A percentile compares a stretch with the other conserved stretches of the same genome.
Evolutionary conservation across 2,797 vertebrate genomes (phyloP).

Genomic region (Semotilus atromaculatus): DNA sequence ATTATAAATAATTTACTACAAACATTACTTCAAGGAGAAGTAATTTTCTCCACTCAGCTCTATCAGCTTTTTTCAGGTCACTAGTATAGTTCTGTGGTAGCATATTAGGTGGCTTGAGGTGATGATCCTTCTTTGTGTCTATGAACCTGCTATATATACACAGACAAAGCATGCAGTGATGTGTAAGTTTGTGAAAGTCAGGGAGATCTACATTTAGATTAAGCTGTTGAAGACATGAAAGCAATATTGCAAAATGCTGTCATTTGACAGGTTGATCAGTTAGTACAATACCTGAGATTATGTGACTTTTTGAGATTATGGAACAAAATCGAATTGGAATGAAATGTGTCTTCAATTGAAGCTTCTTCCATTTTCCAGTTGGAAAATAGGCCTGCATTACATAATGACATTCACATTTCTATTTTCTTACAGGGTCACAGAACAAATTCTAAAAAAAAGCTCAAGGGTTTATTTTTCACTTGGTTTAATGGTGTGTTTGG

Average conservation of each 20-base stretch:
- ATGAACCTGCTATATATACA: neutral
- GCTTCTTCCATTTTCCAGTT: neutral
- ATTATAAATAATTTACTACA: slow-evolving; percentile 13
- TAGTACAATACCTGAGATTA: neutral
- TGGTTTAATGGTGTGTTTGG: slow-evolving; percentile 14
- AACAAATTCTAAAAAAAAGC: neutral
- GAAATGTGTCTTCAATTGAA: neutral
- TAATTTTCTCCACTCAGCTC: neutral
- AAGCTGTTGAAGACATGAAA: neutral
- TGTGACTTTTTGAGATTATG: neutral
- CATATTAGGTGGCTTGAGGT: neutral
- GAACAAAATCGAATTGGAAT: neutral
- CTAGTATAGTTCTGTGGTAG: neutral
- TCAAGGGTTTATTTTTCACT: neutral
- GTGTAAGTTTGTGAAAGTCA: neutral
- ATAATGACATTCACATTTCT: neutral
- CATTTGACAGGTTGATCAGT: neutral
- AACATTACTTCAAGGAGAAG: slow-evolving; percentile 8
- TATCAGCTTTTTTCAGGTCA: neutral
- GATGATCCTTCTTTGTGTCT: neutral
- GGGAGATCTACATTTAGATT: neutral
- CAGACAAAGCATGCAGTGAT: neutral
- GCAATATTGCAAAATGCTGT: neutral
- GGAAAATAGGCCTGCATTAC: neutral
- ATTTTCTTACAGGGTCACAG: neutral